Conservation (phyloP, 2,113 vertebrate genomes). For the Phrynosoma blainvillii region DNA sequence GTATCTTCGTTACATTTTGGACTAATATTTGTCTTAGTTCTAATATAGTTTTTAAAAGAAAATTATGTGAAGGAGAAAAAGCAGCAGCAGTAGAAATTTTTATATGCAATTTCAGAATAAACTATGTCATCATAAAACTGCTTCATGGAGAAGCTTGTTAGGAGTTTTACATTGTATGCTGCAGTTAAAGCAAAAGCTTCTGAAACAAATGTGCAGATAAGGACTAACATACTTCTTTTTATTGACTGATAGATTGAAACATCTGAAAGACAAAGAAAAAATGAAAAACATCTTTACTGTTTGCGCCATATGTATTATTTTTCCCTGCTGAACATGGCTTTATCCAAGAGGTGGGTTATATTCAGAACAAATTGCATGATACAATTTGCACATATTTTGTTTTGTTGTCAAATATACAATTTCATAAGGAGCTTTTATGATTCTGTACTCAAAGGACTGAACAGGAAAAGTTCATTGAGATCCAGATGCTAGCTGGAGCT, state of each 20-base stretch:
- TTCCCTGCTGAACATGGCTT: conserved; percentile 11
- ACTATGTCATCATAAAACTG: background rate
- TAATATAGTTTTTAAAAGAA: background rate
- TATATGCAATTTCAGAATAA: too few relatives aligned
- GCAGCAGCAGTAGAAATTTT: too few relatives aligned
- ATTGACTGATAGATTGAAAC: background rate
- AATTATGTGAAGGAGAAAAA: background rate
- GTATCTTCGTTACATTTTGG: background rate
- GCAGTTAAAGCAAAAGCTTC: background rate
- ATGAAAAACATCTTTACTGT: background rate
- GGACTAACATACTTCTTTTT: background rate
- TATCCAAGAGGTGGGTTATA: background rate
- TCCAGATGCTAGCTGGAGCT: background rate
- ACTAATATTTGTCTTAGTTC: background rate
- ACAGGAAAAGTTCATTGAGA: too few relatives aligned
- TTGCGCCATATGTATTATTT: conserved; percentile 8
- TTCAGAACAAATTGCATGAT: background rate
- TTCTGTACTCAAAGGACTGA: background rate
- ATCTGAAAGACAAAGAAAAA: conserved; percentile 14
- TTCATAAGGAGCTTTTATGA: background rate
- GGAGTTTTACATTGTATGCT: background rate
- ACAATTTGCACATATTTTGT: background rate
- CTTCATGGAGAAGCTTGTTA: background rate
- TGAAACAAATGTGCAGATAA: background rate
- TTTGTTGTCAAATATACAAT: background rate